These are phyloP conservation scores for Xiphophorus hellerii DNA, from an alignment of 2,113 vertebrate species.

Conservation along the genomic window DNA sequence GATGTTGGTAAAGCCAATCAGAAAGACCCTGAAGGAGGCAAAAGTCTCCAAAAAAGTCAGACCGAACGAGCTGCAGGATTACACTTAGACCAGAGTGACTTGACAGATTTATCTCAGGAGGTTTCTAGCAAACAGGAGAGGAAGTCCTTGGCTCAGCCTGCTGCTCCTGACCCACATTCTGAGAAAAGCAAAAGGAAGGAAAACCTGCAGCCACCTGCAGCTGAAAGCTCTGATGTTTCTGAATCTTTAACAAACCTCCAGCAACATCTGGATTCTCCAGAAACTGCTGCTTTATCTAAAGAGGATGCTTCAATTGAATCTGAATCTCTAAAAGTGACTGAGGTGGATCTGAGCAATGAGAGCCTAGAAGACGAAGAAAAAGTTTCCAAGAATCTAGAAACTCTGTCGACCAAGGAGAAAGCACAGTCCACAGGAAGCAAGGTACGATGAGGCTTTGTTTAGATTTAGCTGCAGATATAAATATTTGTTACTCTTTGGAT, in stretches of 20 bases:
- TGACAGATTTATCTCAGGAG: background rate
- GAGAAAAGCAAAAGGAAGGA: conserved; percentile 35
- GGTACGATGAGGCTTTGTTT: conserved; percentile 40
- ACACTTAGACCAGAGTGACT: background rate
- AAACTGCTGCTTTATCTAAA: conserved; percentile 7
- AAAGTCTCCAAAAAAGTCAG: conserved; percentile 21
- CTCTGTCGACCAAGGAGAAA: conserved; percentile 11
- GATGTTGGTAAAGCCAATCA: background rate
- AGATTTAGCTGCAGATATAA: background rate
- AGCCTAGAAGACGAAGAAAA: conserved; percentile 49
- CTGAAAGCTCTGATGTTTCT: background rate
- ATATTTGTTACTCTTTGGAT: background rate
- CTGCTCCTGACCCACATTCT: conserved; percentile 1
- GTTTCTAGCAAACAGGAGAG: background rate
- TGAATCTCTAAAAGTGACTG: conserved; percentile 25
- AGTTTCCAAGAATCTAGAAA: background rate
- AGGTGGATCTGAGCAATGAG: conserved; percentile 44
- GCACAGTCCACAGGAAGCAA: conserved; percentile 42
- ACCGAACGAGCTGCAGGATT: background rate
- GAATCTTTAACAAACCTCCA: conserved; percentile 22
- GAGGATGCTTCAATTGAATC: conserved; percentile 44
- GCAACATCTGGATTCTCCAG: conserved; percentile 17
- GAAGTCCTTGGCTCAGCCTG: background rate
- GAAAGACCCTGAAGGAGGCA: conserved; percentile 2
- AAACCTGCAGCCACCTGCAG: conserved; percentile 5